These are phyloP conservation scores for Eidolon dupreanum DNA, from an alignment of 2,797 vertebrate species.

Conservation along the genomic window DNA sequence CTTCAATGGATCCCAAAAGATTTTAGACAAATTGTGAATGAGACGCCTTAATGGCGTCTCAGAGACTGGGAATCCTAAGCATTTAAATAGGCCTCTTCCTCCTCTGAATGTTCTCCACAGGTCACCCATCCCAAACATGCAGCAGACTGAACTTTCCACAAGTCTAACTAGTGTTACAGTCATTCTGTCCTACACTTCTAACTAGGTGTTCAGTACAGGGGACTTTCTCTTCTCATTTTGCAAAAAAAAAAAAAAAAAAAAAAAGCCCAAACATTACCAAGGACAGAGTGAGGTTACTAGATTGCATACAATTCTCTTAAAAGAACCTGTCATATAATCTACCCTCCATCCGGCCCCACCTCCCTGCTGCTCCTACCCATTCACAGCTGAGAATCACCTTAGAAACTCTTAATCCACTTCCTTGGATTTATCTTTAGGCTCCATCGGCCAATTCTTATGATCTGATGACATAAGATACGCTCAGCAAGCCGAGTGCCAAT, in stretches of 20 bases:
- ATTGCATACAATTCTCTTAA: neutral
- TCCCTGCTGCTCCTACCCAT: fast-evolving
- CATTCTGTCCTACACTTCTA: neutral
- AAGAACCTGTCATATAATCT: neutral
- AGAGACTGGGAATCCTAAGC: neutral
- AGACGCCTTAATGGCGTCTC: neutral
- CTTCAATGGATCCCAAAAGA: neutral
- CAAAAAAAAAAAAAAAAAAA: neutral
- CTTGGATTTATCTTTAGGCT: neutral
- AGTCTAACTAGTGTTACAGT: neutral
- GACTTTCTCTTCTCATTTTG: neutral
- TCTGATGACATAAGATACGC: neutral
- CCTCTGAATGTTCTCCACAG: neutral
- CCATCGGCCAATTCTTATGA: constrained; percentile 25
- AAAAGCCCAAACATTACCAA: neutral
- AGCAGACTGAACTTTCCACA: neutral
- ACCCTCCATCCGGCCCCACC: neutral
- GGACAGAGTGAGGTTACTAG: constrained; percentile 35
- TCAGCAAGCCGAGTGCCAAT: constrained; percentile 42
- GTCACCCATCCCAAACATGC: neutral
- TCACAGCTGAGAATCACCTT: neutral
- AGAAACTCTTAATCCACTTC: neutral
- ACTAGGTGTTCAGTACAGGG: neutral
- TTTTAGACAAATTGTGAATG: constrained; percentile 33
- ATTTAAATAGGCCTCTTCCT: neutral